Base-by-base conservation (phyloP, 2,797 vertebrate genomes). In the Pachyuromys duprasi region DNA sequence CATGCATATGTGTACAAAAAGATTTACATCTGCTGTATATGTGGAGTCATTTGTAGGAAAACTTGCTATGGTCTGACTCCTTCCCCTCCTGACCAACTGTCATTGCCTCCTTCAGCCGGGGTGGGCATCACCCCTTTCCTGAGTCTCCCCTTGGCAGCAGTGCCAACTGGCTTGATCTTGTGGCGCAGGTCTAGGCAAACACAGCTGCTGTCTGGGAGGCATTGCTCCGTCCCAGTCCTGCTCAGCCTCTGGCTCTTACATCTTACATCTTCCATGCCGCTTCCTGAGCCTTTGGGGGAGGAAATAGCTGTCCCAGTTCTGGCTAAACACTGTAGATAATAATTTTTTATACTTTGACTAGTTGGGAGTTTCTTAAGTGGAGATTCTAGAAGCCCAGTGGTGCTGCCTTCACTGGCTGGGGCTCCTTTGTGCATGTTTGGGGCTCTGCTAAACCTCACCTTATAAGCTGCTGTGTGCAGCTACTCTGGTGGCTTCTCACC, bases 381-480 rank as follows among this genome's bases (percentile, higher is more conserved):
- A n/a, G 82, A 4, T 69, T n/a, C 42, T 69, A 24, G 22, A 53
- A 49, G 63, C 24, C 33, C 22, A 79, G 33, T 57, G 20, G 53
- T 57, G 15, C 36, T 45, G 3, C 74, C 33, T 74, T 78, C 12
- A 13, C 60, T 63, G 69, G 45, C 76, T 5, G 5, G 49, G 78
- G 31, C 26, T 33, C 13, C 22, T 63, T 3, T 17, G 36, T 53
- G 63, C 20, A 1, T 28, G 31, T 20, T 31, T 55, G 14, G n/a
- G 4, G 9, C 6, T 24, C 3, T 0, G 22, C 55, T 70, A n/a
- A 45, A 33, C 24, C 15, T 8, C 8, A 49, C 0, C n/a, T 11
- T 7, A 31, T 69, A 0, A 0, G 26, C 15, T 31, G n/a, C 45
- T 0, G 2, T 42, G 33, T 31, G 24, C 79, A 89, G 67, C 31